A percentile compares a stretch with the other conserved stretches of the same genome.
phyloP scores from a whole-genome alignment of 2,113 vertebrate species.

The Catharus minimus region DNA sequence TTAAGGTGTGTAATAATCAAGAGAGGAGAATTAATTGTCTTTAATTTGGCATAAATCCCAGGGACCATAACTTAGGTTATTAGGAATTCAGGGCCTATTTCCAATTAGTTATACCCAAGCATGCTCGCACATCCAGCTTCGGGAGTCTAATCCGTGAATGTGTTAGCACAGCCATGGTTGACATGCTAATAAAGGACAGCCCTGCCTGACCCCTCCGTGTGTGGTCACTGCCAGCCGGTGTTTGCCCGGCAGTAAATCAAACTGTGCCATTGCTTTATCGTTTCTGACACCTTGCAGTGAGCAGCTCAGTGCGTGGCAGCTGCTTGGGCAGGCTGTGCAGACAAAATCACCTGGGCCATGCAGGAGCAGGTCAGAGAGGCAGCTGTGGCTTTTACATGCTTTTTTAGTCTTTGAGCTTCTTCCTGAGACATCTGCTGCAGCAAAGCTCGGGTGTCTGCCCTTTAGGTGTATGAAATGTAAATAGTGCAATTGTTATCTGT shows the following conservation, averaged over 20 bases:
- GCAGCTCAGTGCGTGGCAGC: not conserved
- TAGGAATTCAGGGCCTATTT: slow-evolving; percentile 68
- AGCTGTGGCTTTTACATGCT: not conserved
- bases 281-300: slow-evolving; percentile 7
- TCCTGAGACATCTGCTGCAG: not conserved
- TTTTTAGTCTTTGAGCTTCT: slow-evolving; percentile 6
- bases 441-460: not conserved
- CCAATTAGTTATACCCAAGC: slow-evolving; percentile 39
- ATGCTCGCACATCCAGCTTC: not conserved
- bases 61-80: slow-evolving; percentile 64
- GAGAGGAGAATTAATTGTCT: slow-evolving; percentile 79
- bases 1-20: slow-evolving; percentile 73
- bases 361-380: not conserved
- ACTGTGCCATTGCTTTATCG: not conserved
- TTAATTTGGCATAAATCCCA: slow-evolving; percentile 79
- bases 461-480: slow-evolving; percentile 29
- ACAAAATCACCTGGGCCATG: not conserved
- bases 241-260: slow-evolving; percentile 5
- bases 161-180: not conserved
- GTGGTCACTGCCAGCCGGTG: not conserved
- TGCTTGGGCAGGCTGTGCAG: not conserved
- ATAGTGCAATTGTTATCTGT: not conserved
- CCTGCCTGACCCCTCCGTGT: not conserved
- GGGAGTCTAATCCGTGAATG: not conserved
- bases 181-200: slow-evolving; percentile 3